Conservation (phyloP, 2,113 vertebrate genomes). For the Pyxicephalus adspersus region DNA sequence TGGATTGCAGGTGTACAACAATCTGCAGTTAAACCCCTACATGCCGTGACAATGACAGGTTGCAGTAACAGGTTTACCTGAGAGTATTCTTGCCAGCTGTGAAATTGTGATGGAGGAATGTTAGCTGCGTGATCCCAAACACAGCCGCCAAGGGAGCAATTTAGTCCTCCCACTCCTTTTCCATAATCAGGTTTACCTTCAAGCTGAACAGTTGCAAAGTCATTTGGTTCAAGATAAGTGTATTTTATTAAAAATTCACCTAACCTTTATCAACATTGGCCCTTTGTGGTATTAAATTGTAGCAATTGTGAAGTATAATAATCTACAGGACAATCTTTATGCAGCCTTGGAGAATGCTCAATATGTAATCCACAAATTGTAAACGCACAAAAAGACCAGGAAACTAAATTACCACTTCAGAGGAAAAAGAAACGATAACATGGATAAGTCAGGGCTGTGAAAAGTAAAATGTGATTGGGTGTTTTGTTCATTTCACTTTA, state of each 20-base stretch:
- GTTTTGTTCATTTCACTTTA: too few relatives aligned
- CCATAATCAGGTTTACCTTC: conserved; percentile 15
- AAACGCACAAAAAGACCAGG: not conserved
- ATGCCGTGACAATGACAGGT: conserved; percentile 43
- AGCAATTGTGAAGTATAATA: not conserved
- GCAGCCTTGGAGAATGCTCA: not conserved
- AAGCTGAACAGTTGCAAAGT: conserved; percentile 1
- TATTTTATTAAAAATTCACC: not conserved
- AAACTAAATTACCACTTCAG: too few relatives aligned
- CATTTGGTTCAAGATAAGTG: conserved; percentile 12
- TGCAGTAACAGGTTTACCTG: conserved; percentile 3
- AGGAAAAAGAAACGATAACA: too few relatives aligned
- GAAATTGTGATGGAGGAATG: not conserved
- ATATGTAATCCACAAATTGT: not conserved
- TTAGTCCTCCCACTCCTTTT: conserved; percentile 39
- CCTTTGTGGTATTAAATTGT: not conserved
- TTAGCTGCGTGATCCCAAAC: conserved; percentile 36
- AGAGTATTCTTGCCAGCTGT: not conserved
- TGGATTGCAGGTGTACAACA: not conserved
- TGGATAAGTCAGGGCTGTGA: too few relatives aligned
- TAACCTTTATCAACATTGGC: not conserved
- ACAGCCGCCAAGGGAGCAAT: conserved; percentile 18
- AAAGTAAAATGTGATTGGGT: too few relatives aligned
- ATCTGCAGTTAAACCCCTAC: conserved; percentile 4
- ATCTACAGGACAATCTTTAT: not conserved